A percentile compares a stretch with the other conserved stretches of the same genome.
Evolutionary conservation across 2,113 vertebrate genomes (phyloP).

Genomic region (Carassius auratus): DNA sequence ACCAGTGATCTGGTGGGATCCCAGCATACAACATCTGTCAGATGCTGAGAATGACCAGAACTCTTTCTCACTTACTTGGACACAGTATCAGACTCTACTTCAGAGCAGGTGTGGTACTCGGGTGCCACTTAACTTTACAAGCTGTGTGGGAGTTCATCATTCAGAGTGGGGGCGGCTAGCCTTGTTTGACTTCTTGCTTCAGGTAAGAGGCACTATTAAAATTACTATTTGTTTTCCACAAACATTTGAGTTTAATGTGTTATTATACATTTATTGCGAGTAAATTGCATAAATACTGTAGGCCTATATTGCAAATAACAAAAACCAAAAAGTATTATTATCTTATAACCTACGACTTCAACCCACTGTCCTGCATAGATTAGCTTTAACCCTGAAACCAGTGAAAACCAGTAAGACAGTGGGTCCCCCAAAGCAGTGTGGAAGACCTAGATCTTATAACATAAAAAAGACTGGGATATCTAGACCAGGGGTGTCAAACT

Average conservation of each 20-base stretch:
- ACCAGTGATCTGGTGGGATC: conserved; percentile 90
- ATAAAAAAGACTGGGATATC: background rate
- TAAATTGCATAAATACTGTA: background rate
- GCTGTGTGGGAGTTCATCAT: conserved; percentile 77
- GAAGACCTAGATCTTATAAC: background rate
- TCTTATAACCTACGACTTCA: background rate
- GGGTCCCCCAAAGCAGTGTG: too few relatives aligned
- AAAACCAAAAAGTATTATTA: background rate
- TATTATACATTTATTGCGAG: background rate
- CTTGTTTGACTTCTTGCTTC: conserved; percentile 91
- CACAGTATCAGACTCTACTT: conserved; percentile 87
- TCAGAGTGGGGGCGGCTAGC: conserved; percentile 88
- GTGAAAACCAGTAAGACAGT: too few relatives aligned
- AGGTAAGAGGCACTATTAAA: conserved; percentile 75
- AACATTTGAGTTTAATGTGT: background rate
- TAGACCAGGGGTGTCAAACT: background rate
- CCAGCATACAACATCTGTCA: conserved; percentile 83
- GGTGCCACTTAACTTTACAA: conserved; percentile 54
- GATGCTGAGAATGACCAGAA: conserved; percentile 91
- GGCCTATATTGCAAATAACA: too few relatives aligned
- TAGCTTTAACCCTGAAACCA: too few relatives aligned
- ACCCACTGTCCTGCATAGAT: too few relatives aligned
- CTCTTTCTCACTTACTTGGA: conserved; percentile 85
- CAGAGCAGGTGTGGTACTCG: conserved; percentile 58
- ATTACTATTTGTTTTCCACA: background rate